Conservation (phyloP, 1,140 invertebrate species). For the Achatina immaculata region DNA sequence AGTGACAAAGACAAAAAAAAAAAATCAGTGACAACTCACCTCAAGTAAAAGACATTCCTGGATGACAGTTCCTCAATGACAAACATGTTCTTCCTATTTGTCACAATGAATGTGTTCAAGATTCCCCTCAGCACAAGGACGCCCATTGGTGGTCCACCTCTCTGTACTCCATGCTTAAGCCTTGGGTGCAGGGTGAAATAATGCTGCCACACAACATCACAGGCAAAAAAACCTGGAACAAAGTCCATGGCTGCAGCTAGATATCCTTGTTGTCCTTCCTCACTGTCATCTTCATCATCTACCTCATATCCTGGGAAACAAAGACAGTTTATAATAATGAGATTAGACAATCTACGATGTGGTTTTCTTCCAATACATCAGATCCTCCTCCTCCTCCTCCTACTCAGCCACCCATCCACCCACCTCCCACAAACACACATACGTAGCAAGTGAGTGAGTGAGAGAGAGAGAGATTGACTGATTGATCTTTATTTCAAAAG, state of each 20-base stretch:
- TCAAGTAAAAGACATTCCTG: constrained; percentile 81
- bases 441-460: too few species aligned
- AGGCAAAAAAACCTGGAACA: constrained; percentile 80
- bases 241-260: constrained; percentile 74
- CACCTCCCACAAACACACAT: too few species aligned
- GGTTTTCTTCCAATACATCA: too few species aligned
- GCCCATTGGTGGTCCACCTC: constrained; percentile 71
- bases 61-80: constrained; percentile 79
- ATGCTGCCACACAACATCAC: constrained; percentile 81
- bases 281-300: constrained; percentile 61
- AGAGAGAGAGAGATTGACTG: too few species aligned
- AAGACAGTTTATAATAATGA: not conserved
- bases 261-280: constrained; percentile 66
- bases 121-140: constrained; percentile 77
- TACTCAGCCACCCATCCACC: too few species aligned
- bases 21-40: too few species aligned
- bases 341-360: too few species aligned
- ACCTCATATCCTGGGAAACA: constrained; percentile 52
- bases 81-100: constrained; percentile 86
- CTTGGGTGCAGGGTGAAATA: constrained; percentile 81
- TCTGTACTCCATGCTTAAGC: constrained; percentile 78
- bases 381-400: too few species aligned
- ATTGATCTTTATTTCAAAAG: too few species aligned
- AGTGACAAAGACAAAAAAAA: too few species aligned
- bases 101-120: constrained; percentile 81